phyloP scores from a whole-genome alignment of 1,140 invertebrate species.

The Linepithema humile region DNA sequence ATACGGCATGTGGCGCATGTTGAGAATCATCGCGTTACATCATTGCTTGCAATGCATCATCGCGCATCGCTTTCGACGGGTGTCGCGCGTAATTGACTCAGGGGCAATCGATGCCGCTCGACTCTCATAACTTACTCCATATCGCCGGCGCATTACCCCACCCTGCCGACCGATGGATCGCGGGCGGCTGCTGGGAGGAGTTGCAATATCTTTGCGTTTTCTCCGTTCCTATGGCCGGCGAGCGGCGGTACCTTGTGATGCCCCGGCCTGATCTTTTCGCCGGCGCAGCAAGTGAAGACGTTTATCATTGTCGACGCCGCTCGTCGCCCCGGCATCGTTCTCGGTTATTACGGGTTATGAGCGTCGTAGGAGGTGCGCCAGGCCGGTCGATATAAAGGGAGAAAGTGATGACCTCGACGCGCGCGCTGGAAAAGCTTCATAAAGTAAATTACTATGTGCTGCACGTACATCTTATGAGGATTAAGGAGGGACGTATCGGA shows the following conservation, averaged over 20 bases:
- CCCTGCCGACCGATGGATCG: neutral
- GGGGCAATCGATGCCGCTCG: constrained; percentile 34
- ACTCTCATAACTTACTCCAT: constrained; percentile 57
- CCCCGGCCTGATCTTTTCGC: constrained; percentile 26
- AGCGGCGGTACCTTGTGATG: neutral
- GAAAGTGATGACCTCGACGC: constrained; percentile 63
- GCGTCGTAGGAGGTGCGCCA: constrained; percentile 2
- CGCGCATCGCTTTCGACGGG: constrained; percentile 20
- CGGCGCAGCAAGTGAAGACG: constrained; percentile 59
- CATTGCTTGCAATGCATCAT: neutral
- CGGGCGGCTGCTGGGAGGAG: neutral
- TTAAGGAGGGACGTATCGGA: constrained; percentile 54
- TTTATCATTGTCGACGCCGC: constrained; percentile 64
- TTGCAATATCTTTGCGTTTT: constrained; percentile 59
- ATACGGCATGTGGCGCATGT: too few species aligned
- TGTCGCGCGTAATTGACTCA: constrained; percentile 29
- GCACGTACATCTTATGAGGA: constrained; percentile 62
- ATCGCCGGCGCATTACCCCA: constrained; percentile 46
- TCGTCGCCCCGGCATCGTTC: constrained; percentile 22
- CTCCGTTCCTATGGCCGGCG: constrained; percentile 2
- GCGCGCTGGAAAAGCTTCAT: constrained; percentile 57
- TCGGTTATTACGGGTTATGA: constrained; percentile 59
- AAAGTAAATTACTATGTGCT: constrained; percentile 69
- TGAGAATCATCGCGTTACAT: constrained; percentile 1
- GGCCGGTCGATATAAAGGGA: constrained; percentile 57